These are phyloP conservation scores for Ameiurus melas DNA, from an alignment of 2,113 vertebrate genomes.

Conservation along the genomic window DNA sequence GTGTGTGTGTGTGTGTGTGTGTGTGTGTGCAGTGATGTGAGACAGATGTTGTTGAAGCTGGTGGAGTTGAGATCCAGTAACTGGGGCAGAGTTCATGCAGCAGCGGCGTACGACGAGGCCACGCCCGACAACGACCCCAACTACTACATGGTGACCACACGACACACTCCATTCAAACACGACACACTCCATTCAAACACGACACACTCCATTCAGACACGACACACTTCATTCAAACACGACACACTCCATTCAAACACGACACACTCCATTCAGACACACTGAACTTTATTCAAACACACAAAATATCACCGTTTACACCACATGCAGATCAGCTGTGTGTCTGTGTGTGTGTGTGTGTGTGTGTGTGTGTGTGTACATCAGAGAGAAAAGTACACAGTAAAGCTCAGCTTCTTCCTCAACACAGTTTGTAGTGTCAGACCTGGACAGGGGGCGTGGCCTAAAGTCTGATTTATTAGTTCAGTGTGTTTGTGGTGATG, in stretches of 20 bases:
- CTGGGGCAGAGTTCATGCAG: constrained; percentile 87
- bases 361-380: too few species aligned
- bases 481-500: neutral
- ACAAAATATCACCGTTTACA: neutral
- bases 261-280: too few species aligned
- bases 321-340: neutral
- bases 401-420: too few species aligned
- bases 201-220: too few species aligned
- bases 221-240: too few species aligned
- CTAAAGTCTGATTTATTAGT: neutral
- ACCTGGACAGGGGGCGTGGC: too few species aligned
- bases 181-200: too few species aligned
- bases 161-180: neutral
- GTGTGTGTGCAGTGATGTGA: constrained; percentile 79
- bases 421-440: too few species aligned
- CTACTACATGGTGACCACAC: constrained; percentile 89
- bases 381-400: too few species aligned
- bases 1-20: neutral
- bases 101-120: constrained; percentile 79
- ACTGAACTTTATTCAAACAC: neutral
- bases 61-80: constrained; percentile 93
- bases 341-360: too few species aligned
- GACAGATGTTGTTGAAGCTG: constrained; percentile 90
- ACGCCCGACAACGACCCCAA: constrained; percentile 98
- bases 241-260: too few species aligned